Base-by-base conservation (phyloP, 2,797 vertebrate species). In the Amniataba percoides region DNA sequence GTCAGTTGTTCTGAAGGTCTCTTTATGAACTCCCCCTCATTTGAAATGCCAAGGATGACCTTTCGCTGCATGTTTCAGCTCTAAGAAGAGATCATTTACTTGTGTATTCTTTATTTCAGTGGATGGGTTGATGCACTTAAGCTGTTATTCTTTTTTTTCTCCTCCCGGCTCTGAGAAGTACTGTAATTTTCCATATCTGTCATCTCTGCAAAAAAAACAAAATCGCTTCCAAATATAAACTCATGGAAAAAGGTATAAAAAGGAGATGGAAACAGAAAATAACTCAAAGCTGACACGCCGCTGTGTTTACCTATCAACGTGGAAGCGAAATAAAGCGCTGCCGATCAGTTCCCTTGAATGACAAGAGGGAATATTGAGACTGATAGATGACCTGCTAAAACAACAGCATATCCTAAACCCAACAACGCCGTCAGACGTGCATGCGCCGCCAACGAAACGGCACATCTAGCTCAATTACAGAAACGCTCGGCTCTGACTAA, bases 211-310 rank as follows among this genome's bases (percentile, higher is more conserved):
- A 84, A 83, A 83, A 57, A 80, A 83, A n/a, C 73, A 62, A 76
- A 84, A 85, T 75, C 18, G 3, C 69, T 71, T 89, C 80, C 74
- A 87, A 91, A 88, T 86, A 88, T 80, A 83, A 80, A 68, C 70
- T 61, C 70, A 43, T 12, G 15, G 58, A 86, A 74, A 74, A 66
- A 52, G 40, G 77, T 40, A 45, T 60, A 70, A 81, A 81, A 78
- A 81, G 43, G 31, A 53, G 64, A 78, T 19, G 68, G 62, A 74
- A 80, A 69, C n/a, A 71, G 70, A 86, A 83, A 85, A 72, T 46
- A 81, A 73, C 68, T 85, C 78, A 80, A 75, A 86, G 76, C 52
- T 5, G 40, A 72, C 53, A 16, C 25, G 59, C 51, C 18, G 43
- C 45, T 76, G 3, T 76, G 84, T 87, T 86, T 85, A 83, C 73